These are phyloP conservation scores for Lymantria dispar DNA, from an alignment of 2,888 invertebrate species.

Conservation along the genomic window DNA sequence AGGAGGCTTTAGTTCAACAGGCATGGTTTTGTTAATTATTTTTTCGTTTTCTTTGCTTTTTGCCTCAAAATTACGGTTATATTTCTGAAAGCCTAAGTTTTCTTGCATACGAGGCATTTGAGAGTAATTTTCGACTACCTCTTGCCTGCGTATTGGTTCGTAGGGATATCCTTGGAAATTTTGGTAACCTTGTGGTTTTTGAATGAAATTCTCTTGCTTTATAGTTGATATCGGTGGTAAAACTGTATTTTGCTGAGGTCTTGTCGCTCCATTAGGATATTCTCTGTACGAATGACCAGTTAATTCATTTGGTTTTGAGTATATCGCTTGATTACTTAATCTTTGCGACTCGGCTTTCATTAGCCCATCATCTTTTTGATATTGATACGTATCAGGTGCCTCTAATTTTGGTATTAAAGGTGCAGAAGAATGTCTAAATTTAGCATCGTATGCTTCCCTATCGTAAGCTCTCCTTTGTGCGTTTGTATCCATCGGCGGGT, in stretches of 20 bases:
- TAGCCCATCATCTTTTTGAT: conserved; percentile 63
- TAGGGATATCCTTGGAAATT: conserved; percentile 61
- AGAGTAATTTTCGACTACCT: conserved; percentile 47
- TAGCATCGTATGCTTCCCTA: conserved; percentile 67
- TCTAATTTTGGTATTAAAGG: conserved; percentile 76
- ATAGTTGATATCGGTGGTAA: conserved; percentile 78
- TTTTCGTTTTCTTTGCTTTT: conserved; percentile 54
- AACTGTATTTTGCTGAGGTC: conserved; percentile 56
- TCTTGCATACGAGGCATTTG: conserved; percentile 61
- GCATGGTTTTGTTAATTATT: conserved; percentile 36
- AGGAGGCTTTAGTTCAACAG: conserved; percentile 61
- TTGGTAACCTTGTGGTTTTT: conserved; percentile 58
- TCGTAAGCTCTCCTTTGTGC: conserved; percentile 72
- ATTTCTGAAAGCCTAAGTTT: conserved; percentile 70
- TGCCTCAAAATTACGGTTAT: conserved; percentile 55
- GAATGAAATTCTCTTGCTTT: conserved; percentile 74
- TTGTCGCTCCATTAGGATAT: conserved; percentile 52
- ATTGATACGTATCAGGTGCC: conserved; percentile 69
- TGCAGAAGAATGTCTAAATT: conserved; percentile 68
- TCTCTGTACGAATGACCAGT: conserved; percentile 54
- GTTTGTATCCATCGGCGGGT: conserved; percentile 57
- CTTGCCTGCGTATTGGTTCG: conserved; percentile 50
- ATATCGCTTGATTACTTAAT: conserved; percentile 45
- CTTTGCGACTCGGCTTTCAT: conserved; percentile 56
- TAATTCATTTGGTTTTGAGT: conserved; percentile 50